Evolutionary conservation across 2,797 vertebrate genomes (phyloP), one percentile per base, ranked within the genome.

Genomic region (Psittacula echo): DNA sequence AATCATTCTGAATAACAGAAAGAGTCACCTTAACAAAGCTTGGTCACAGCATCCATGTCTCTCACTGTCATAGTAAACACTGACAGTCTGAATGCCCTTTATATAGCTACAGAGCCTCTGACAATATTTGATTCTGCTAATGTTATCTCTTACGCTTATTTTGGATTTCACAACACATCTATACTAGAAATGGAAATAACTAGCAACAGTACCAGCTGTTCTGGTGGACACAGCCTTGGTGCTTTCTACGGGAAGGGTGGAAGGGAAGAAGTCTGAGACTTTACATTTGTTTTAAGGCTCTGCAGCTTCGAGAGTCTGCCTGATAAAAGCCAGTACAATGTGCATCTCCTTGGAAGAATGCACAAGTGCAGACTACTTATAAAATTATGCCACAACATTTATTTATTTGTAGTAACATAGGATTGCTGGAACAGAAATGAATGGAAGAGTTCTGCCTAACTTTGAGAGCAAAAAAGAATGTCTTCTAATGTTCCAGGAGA

Each of bases 141-240:
- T 18, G 4, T 50, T 67, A 39, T 22, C 54, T 84, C 60, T 74
- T 47, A 51, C 72, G 14, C 45, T 83, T 60, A 76, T 62, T 93
- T 89, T 79, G 80, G 30, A 91, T 95, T 92, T 95, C 58, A 66
- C n/a, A 84, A 44, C 73, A 37, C 17, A 61, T 42, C 58, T 62
- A 37, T 24, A 21, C 54, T 41, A 86, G 80, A 91, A 58, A 47
- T 26, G 26, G 30, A 81, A 74, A 34, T 9, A 65, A 8, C 39
- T 47, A 51, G 30, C 30, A 68, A 83, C 8, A n/a, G 42, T 37
- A 51, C 11, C 62, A 80, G 58, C 26, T 77, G 21, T 47, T 70
- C 54, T 45, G 42, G 27, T 65, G 66, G 77, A 89, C 37, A 23
- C 30, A 24, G 3, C 11, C 32, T 39, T 50, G 19, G 37, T 68